A percentile compares a stretch with the other conserved stretches of the same genome.
Evolutionary conservation across 2,113 vertebrate species (phyloP).

Genomic region (Rhabdornis inornatus): DNA sequence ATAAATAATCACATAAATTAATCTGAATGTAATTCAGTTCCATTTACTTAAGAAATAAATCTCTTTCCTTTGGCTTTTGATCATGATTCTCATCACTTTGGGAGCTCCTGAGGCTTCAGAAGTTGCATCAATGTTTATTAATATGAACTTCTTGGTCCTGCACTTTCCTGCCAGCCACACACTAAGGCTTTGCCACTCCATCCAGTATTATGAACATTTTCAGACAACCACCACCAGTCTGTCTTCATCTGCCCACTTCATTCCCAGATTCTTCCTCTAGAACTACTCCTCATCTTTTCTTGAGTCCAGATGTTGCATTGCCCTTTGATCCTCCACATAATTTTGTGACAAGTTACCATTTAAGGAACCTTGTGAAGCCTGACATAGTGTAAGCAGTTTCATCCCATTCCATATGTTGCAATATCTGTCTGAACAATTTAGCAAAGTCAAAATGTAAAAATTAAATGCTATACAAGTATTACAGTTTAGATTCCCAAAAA

Average conservation of each 20-base stretch:
- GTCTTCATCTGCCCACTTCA: not conserved
- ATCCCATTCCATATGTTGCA: not conserved
- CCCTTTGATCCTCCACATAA: not conserved
- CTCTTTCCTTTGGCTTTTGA: not conserved
- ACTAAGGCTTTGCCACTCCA: not conserved
- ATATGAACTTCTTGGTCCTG: not conserved
- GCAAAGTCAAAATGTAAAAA: not conserved
- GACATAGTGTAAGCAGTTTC: not conserved
- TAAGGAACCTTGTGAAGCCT: not conserved
- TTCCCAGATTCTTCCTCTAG: not conserved
- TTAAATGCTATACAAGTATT: not conserved
- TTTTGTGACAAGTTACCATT: not conserved
- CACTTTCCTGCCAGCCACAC: not conserved
- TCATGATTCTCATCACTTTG: not conserved
- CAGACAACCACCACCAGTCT: not conserved
- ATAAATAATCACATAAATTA: not conserved
- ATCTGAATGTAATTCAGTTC: not conserved
- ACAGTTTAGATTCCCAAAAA: not conserved
- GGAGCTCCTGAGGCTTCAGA: not conserved
- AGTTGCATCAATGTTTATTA: accelerated
- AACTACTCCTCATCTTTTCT: not conserved
- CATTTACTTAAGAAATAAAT: not conserved
- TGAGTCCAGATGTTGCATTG: not conserved
- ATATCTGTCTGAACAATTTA: not conserved
- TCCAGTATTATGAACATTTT: not conserved